These are phyloP conservation scores for Sebastiscus albofasciatus DNA, from an alignment of 2,797 vertebrate genomes.

Conservation along the genomic window DNA sequence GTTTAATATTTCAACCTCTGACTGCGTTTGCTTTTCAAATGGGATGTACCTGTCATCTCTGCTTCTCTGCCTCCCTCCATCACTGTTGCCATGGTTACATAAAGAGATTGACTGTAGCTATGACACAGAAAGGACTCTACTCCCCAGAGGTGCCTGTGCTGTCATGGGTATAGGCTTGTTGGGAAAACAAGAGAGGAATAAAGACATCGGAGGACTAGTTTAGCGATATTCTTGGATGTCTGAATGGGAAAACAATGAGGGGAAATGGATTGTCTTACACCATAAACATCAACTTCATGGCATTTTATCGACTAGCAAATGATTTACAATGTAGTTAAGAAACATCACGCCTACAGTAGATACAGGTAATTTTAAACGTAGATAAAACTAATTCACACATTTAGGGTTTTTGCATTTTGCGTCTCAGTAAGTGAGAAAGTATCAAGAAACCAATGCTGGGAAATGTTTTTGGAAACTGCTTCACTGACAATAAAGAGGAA, in stretches of 20 bases:
- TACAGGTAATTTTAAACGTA: not conserved
- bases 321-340: not conserved
- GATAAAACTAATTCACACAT: not conserved
- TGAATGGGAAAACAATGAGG: not conserved
- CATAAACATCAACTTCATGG: not conserved
- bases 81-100: slow-evolving; percentile 71
- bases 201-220: slow-evolving; percentile 11
- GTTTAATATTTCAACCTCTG: slow-evolving; percentile 53
- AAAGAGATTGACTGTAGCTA: slow-evolving; percentile 41
- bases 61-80: slow-evolving; percentile 35
- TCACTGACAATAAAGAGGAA: slow-evolving; percentile 23
- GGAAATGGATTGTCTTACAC: not conserved
- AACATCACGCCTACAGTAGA: not conserved
- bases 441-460: not conserved
- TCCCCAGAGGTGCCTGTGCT: slow-evolving; percentile 28
- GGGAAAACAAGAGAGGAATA: slow-evolving; percentile 32
- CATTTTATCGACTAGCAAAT: not conserved
- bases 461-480: slow-evolving; percentile 4
- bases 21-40: slow-evolving; percentile 29
- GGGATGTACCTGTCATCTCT: slow-evolving; percentile 43
- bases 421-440: not conserved
- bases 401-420: not conserved
- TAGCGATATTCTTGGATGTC: not conserved
- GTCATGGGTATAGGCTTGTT: slow-evolving; percentile 27
- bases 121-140: slow-evolving; percentile 53